Percentiles rank a stretch among this genome's conserved stretches.
These are phyloP conservation scores for Diachasma alloeum DNA, from an alignment of 1,140 invertebrate species.

Conservation along the genomic window DNA sequence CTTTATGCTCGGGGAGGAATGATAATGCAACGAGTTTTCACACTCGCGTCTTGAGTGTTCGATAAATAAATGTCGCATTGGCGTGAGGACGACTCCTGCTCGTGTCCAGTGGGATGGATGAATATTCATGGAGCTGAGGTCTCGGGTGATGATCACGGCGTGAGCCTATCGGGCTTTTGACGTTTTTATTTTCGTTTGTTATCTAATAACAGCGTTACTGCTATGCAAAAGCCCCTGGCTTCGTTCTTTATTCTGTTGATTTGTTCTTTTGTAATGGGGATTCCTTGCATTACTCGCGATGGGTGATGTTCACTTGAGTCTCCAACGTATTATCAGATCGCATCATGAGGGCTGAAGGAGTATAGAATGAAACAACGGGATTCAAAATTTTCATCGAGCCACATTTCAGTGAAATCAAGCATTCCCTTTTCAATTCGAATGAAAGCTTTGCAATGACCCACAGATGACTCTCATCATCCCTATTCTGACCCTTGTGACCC, in stretches of 20 bases:
- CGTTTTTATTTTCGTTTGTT: slow-evolving; percentile 14
- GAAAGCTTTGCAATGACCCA: no score
- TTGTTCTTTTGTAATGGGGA: not conserved
- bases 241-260: not conserved
- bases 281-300: not conserved
- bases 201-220: slow-evolving; percentile 51
- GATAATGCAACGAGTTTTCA: slow-evolving; percentile 5
- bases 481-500: no score
- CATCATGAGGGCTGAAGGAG: not conserved
- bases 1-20: not conserved
- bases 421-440: no score
- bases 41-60: not conserved
- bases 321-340: not conserved
- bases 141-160: not conserved
- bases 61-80: not conserved
- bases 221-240: slow-evolving; percentile 32
- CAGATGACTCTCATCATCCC: no score
- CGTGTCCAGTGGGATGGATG: not conserved
- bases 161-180: not conserved
- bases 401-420: no score
- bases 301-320: not conserved
- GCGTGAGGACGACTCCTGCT: not conserved
- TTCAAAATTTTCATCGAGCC: no score
- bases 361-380: not conserved
- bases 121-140: not conserved